Base-by-base conservation (phyloP, 2,888 invertebrate genomes). In the Carpatolechia fugitivella region DNA sequence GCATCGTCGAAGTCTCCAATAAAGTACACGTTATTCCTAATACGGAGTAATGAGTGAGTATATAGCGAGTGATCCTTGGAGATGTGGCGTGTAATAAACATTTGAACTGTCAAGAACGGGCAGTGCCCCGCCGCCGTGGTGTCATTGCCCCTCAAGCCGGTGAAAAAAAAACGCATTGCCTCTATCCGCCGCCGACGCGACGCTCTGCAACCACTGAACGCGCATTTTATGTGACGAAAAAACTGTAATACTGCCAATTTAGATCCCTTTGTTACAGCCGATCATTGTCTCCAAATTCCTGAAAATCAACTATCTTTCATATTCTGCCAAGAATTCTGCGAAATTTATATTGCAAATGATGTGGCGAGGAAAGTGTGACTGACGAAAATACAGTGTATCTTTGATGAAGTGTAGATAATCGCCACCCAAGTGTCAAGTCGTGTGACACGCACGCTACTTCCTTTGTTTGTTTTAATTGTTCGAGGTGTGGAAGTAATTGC, bases 81-180 rank as follows among this genome's bases (percentile, higher is more conserved):
- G 80, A 80, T 78, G 79, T 78, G 76, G 73, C 81, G 81, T 81
- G 81, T 86, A n/a, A n/a, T n/a, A 88, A 89, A 88, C 84, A 89
- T 88, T 87, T 88, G 85, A 88, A 88, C 88, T 89, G 88, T 90
- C 89, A 89, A 89, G 90, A 89, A 89, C 89, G 90, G 89, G 72
- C 89, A 87, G 82, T 84, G 89, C 87, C 85, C 89, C 85, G 82
- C n/a, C n/a, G 71, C 70, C 74, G 70, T 73, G 72, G 79, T 78
- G 89, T 89, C 88, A 86, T 80, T 88, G 89, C 88, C 89, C 74
- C 80, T 71, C 80, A 82, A 82, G 85, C 85, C 80, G 82, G 85
- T 82, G 81, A 75, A 84, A 89, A 88, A 56, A 88, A 89, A 90
- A 87, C 82, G 83, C 82, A 83, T 80, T 76, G 83, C 82, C 74